Percentiles rank a stretch among this genome's conserved stretches.
Evolutionary conservation across 2,888 invertebrate species (phyloP).

Genomic region (Drosophila nr. perissopoda): DNA sequence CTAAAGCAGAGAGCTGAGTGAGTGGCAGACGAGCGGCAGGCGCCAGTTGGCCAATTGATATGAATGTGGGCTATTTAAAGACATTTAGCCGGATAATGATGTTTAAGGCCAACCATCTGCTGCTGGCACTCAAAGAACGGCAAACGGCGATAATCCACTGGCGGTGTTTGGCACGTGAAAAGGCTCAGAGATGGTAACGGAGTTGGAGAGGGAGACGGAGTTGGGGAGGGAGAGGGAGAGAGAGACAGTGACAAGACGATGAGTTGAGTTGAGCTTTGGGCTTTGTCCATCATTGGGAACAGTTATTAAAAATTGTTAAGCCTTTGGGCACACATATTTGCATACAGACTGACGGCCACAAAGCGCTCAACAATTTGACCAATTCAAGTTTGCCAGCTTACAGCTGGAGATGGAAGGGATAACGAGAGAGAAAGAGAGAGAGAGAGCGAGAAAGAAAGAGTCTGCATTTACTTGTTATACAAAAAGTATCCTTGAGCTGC

Average conservation of each 20-base stretch:
- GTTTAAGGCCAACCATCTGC: constrained; percentile 58
- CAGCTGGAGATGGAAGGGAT: neutral
- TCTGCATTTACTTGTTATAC: constrained; percentile 1
- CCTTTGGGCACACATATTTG: constrained; percentile 61
- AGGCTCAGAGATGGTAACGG: neutral
- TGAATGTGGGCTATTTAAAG: constrained; percentile 76
- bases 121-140: constrained; percentile 8
- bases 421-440: neutral
- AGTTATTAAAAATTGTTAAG: constrained; percentile 65
- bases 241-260: constrained; percentile 5
- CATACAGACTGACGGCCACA: constrained; percentile 31
- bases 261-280: constrained; percentile 41
- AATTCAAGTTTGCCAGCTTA: constrained; percentile 35
- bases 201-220: neutral
- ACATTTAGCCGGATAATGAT: constrained; percentile 71
- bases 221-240: neutral
- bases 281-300: constrained; percentile 59
- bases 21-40: constrained; percentile 22
- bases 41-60: constrained; percentile 56
- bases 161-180: constrained; percentile 26
- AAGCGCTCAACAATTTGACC: constrained; percentile 51
- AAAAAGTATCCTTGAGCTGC: constrained; percentile 19
- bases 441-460: neutral
- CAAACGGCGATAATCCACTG: constrained; percentile 20
- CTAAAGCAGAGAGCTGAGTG: constrained; percentile 7